Conservation (phyloP, 1,140 invertebrate genomes). For the Diploscapter pachys region DNA sequence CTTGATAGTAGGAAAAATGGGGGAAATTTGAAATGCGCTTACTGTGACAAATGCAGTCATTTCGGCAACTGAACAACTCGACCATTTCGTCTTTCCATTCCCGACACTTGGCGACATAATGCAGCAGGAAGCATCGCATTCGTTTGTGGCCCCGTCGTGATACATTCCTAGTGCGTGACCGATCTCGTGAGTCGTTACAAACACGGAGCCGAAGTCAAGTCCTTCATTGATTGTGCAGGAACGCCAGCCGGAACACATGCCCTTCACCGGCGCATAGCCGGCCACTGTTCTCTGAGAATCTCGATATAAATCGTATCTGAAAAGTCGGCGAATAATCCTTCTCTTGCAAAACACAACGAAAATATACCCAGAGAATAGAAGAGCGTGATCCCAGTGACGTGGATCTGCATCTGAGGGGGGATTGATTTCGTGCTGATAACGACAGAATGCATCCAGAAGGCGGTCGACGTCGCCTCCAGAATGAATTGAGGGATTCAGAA, state of each 20-base stretch:
- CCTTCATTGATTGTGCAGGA: constrained; percentile 45
- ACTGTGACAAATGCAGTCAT: constrained; percentile 34
- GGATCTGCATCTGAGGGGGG: constrained; percentile 34
- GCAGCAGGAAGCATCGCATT: constrained; percentile 41
- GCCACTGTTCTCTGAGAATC: constrained; percentile 38
- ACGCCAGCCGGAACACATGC: constrained; percentile 40
- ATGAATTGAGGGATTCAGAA: constrained; percentile 22
- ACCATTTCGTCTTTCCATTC: constrained; percentile 43
- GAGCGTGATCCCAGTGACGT: constrained; percentile 43
- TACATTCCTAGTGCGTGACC: constrained; percentile 46
- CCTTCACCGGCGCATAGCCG: constrained; percentile 44
- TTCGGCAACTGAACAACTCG: constrained; percentile 38
- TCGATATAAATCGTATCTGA: constrained; percentile 41
- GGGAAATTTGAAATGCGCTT: not conserved
- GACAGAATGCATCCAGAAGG: constrained; percentile 40
- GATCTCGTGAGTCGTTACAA: constrained; percentile 45
- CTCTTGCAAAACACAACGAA: not conserved
- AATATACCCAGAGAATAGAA: constrained; percentile 41
- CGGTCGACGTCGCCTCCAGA: constrained; percentile 38
- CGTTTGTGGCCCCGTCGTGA: constrained; percentile 42
- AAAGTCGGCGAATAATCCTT: constrained; percentile 1
- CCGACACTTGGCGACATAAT: constrained; percentile 42
- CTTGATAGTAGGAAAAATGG: not conserved
- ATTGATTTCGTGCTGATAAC: constrained; percentile 38
- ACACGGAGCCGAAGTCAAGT: constrained; percentile 41